Conservation (phyloP, 2,888 invertebrate species). For the Axea sp. region DNA sequence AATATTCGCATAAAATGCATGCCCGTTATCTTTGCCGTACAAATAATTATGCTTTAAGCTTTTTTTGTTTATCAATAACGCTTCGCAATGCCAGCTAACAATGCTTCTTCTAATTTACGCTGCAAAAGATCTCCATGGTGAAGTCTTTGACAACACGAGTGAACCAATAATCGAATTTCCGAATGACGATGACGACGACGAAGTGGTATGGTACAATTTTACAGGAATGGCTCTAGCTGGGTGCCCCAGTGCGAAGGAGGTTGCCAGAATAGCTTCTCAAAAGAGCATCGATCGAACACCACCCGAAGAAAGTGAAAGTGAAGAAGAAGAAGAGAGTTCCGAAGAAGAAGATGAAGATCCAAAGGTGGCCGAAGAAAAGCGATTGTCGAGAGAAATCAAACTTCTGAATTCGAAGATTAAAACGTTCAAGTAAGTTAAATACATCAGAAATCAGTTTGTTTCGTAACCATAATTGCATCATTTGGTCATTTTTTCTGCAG, state of each 20-base stretch:
- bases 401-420: slow-evolving; percentile 81
- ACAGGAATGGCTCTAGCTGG: slow-evolving; percentile 78
- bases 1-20: too few relatives aligned
- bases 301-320: slow-evolving; percentile 72
- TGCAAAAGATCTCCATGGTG: slow-evolving; percentile 63
- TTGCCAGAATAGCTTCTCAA: slow-evolving; percentile 77
- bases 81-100: slow-evolving; percentile 37
- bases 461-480: too few relatives aligned
- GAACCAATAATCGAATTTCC: slow-evolving; percentile 73
- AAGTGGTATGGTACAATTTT: slow-evolving; percentile 75
- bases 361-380: slow-evolving; percentile 82
- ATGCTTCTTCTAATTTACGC: slow-evolving; percentile 33
- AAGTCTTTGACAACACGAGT: slow-evolving; percentile 59
- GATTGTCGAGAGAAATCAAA: slow-evolving; percentile 85
- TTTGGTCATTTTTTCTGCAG: slow-evolving; percentile 73
- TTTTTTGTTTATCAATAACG: too few relatives aligned
- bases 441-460: too few relatives aligned
- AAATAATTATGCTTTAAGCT: too few relatives aligned
- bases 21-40: too few relatives aligned
- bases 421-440: slow-evolving; percentile 78
- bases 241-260: slow-evolving; percentile 78
- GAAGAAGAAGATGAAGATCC: slow-evolving; percentile 84
- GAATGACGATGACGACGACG: slow-evolving; percentile 69
- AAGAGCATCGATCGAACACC: slow-evolving; percentile 76
- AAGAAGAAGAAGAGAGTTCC: slow-evolving; percentile 81